These are phyloP conservation scores for Drosophila kuntzei DNA, from an alignment of 2,888 invertebrate genomes.

Conservation along the genomic window DNA sequence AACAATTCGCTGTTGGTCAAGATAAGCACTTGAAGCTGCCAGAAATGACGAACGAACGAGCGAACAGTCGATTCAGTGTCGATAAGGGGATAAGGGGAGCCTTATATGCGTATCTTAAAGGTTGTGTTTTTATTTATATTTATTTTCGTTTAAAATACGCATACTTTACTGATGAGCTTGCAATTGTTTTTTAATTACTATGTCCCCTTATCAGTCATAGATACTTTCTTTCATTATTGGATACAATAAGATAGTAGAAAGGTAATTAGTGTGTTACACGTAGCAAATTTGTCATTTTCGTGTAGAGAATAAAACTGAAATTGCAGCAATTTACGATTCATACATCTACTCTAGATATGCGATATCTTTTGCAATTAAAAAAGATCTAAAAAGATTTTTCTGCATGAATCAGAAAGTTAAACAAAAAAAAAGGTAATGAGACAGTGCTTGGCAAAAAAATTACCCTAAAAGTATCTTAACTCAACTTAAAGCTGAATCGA, in stretches of 20 bases:
- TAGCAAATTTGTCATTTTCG: constrained; percentile 4
- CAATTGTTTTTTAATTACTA: constrained; percentile 70
- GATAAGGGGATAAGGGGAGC: no score
- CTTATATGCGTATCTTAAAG: constrained; percentile 10
- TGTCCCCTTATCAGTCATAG: constrained; percentile 30
- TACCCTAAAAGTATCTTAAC: neutral
- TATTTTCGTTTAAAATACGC: neutral
- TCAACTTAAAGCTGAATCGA: no score
- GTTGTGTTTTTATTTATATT: constrained; percentile 1
- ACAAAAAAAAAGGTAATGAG: neutral
- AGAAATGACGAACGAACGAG: constrained; percentile 26
- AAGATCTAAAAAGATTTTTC: neutral
- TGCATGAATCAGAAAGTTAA: constrained; percentile 5
- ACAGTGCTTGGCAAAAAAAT: neutral
- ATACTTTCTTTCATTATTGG: neutral
- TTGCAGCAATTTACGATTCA: constrained; percentile 13
- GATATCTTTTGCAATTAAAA: constrained; percentile 4
- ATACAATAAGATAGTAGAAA: constrained; percentile 3
- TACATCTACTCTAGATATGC: constrained; percentile 5
- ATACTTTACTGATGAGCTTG: constrained; percentile 29
- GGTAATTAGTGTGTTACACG: constrained; percentile 11
- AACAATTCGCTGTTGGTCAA: constrained; percentile 42
- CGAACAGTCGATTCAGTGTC: constrained; percentile 5
- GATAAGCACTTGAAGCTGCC: constrained; percentile 56
- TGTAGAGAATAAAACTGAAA: constrained; percentile 3